Conservation (phyloP, 2,888 invertebrate species). For the Heteromurus nitidus region DNA sequence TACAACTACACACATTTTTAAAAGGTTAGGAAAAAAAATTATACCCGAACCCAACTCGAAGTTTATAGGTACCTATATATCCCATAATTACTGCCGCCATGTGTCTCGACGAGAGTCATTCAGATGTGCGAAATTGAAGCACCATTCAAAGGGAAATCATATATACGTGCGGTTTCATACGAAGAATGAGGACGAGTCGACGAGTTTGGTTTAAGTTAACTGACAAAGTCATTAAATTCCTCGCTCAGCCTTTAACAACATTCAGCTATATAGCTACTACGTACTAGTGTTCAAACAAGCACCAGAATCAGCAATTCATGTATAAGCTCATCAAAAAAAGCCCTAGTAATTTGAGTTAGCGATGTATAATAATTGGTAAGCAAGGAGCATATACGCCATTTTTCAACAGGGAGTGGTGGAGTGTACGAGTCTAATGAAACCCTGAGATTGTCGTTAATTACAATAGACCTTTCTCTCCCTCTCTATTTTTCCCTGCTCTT, state of each 20-base stretch:
- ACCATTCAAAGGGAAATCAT: too few relatives aligned
- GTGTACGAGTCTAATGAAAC: conserved; percentile 48
- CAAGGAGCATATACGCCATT: conserved; percentile 39
- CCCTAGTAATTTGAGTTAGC: conserved; percentile 20
- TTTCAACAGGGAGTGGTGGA: background rate
- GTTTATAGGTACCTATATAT: too few relatives aligned
- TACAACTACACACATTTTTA: too few relatives aligned
- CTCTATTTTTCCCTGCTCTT: conserved; percentile 35
- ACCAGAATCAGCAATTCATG: background rate
- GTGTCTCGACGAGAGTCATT: too few relatives aligned
- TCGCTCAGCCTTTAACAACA: too few relatives aligned
- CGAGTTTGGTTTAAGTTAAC: background rate
- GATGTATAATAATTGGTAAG: conserved; percentile 54
- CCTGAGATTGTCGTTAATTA: conserved; percentile 66
- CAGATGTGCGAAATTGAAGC: too few relatives aligned
- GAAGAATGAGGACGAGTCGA: background rate
- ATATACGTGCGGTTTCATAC: too few relatives aligned
- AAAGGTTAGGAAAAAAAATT: too few relatives aligned
- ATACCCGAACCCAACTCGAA: too few relatives aligned
- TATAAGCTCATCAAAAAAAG: conserved; percentile 1
- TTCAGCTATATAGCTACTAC: too few relatives aligned
- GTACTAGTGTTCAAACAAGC: too few relatives aligned
- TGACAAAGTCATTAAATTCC: conserved; percentile 52
- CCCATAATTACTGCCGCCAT: too few relatives aligned
- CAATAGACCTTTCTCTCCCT: conserved; percentile 41